phyloP scores from a whole-genome alignment of 2,797 vertebrate species.

The Thamnophis elegans region DNA sequence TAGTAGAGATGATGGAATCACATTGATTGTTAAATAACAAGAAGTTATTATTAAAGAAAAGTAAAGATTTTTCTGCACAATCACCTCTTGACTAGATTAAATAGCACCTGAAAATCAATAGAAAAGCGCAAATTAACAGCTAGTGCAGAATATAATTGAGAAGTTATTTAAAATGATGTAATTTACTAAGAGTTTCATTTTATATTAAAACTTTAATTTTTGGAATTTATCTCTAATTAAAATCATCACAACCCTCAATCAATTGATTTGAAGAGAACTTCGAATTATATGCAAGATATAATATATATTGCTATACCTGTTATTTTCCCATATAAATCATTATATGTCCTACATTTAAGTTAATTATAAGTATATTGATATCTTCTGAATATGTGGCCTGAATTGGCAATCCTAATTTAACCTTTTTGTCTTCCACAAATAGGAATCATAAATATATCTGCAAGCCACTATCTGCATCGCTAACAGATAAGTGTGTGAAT shows the following conservation, averaged over 20 bases:
- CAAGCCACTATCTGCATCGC: background rate
- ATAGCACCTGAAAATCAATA: background rate
- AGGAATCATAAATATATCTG: background rate
- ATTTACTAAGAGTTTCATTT: background rate
- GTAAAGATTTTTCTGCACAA: background rate
- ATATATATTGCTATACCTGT: background rate
- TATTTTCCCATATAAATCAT: background rate
- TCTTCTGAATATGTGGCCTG: background rate
- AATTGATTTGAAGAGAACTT: conserved; percentile 45
- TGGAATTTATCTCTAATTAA: conserved; percentile 57
- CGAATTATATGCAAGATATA: conserved; percentile 11
- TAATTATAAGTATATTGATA: background rate
- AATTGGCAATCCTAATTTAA: background rate
- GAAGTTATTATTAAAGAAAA: background rate
- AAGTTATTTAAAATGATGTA: background rate
- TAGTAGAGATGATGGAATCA: background rate
- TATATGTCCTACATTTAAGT: background rate
- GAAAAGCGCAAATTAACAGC: background rate
- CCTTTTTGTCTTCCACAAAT: background rate
- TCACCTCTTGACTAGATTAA: background rate
- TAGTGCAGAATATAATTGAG: background rate
- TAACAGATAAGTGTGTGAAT: background rate
- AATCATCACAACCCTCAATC: conserved; percentile 34
- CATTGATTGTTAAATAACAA: background rate
- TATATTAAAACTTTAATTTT: conserved; percentile 31